Conservation (phyloP, 2,888 invertebrate genomes). For the Nebria brevicollis region DNA sequence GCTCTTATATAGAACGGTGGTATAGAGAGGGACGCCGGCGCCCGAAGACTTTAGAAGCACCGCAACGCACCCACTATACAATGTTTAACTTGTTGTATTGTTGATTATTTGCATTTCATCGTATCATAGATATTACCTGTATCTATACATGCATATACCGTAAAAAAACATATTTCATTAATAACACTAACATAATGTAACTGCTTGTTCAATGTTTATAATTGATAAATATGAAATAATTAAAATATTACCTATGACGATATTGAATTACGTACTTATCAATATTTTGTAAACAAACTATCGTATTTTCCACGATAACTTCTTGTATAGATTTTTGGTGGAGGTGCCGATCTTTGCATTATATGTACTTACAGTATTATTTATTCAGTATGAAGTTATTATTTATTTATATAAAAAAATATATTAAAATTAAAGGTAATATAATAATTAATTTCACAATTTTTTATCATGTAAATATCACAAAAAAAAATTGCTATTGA, state of each 20-base stretch:
- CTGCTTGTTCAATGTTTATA: background rate
- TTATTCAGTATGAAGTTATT: too few species aligned
- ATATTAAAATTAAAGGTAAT: too few species aligned
- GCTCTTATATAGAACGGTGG: conserved; percentile 34
- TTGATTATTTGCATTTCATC: background rate
- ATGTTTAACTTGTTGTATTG: conserved; percentile 25
- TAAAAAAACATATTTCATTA: background rate
- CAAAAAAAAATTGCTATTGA: too few species aligned
- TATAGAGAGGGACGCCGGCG: conserved; percentile 19
- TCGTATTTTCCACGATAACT: background rate
- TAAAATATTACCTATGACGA: background rate
- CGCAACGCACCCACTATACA: conserved; percentile 30
- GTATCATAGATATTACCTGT: conserved; percentile 5
- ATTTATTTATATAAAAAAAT: too few species aligned
- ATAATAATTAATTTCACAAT: too few species aligned
- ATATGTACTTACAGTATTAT: too few species aligned
- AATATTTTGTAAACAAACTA: background rate
- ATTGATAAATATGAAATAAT: background rate
- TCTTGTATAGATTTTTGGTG: too few species aligned
- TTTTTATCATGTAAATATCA: background rate
- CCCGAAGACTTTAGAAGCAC: conserved; percentile 21
- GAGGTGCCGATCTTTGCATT: too few species aligned
- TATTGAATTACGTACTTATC: too few species aligned
- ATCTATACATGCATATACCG: background rate
- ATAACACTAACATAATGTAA: background rate